phyloP scores from a whole-genome alignment of 2,113 vertebrate genomes.

The Datnioides undecimradiatus region DNA sequence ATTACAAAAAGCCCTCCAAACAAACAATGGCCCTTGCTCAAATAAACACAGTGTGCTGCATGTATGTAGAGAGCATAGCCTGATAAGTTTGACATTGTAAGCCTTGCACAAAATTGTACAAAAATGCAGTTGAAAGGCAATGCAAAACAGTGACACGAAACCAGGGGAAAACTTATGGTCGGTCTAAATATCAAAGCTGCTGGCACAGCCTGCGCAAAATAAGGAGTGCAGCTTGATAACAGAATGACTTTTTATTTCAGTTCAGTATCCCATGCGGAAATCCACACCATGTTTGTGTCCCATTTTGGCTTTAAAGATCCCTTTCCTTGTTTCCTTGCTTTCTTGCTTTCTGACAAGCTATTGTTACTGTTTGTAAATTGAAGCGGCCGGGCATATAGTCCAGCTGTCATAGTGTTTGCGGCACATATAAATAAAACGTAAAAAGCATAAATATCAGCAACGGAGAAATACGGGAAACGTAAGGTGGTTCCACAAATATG shows the following conservation, averaged over 20 bases:
- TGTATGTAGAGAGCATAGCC: conserved; percentile 28
- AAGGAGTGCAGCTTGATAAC: conserved; percentile 48
- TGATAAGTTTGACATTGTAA: conserved; percentile 14
- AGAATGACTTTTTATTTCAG: conserved; percentile 17
- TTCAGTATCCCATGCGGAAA: conserved; percentile 72
- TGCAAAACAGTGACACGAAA: conserved; percentile 50
- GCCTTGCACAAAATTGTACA: conserved; percentile 31
- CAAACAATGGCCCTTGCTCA: conserved; percentile 36
- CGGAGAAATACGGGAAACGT: background rate
- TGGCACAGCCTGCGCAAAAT: conserved; percentile 62
- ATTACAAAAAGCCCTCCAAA: conserved; percentile 42
- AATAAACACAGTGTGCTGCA: conserved; percentile 43
- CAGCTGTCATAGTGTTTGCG: background rate
- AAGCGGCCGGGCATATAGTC: background rate
- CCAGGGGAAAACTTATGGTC: conserved; percentile 20
- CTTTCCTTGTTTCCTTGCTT: conserved; percentile 61
- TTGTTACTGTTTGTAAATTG: background rate
- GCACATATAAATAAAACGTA: background rate
- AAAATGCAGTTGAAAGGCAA: conserved; percentile 39
- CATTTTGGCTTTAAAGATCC: conserved; percentile 57
- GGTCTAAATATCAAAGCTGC: conserved; percentile 26
- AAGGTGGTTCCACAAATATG: background rate
- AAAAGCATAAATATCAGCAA: conserved; percentile 11
- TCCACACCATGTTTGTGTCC: conserved; percentile 64
- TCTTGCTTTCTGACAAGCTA: conserved; percentile 38